Base-by-base conservation (phyloP, 2,113 vertebrate genomes). In the Saguinus imperator region DNA sequence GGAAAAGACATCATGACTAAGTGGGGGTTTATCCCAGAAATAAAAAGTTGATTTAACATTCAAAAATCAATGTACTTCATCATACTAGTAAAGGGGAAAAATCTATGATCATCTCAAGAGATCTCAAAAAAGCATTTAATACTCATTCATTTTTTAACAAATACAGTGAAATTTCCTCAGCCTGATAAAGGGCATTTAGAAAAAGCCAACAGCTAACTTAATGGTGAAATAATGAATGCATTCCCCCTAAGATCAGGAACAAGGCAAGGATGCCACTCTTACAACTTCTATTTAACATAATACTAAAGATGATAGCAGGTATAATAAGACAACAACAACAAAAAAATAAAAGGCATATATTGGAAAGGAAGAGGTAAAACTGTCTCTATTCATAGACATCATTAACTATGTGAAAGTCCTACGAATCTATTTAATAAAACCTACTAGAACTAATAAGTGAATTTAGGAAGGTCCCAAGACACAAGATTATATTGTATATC, bases 21-120 rank as follows among this genome's bases (percentile, higher is more conserved):
- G 13, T 87, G 37, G 45, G 27, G 43, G 20, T 90, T 92, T 87
- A 40, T 35, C 43, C 21, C 14, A 95, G 40, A 95, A 68, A 76
- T 43, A 82, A 86, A 89, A 79, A 8, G 52, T 48, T 61, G 48
- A 73, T 43, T 70, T 91, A 68, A 66, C 29, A 81, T 81, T 76
- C 20, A 92, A 93, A 92, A 64, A 37, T 80, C 48, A 82, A 52
- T 85, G 61, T 64, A 73, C 64, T 68, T 91, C 20, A 16, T 48
- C 73, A 32, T n/a, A 35, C 21, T 91, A 89, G 16, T 57, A 95
- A 92, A 92, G 35, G 17, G 23, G 18, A 92, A 92, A 84, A 94
- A 48, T 58, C 17, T 48, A 66, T 40, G 83, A 57, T 52, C 48
- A 86, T 48, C 8, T 89, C 45, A 55, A 6, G 29, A 61, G 14